These are phyloP conservation scores for Calliopsis andreniformis DNA, from an alignment of 1,140 invertebrate species.

Conservation along the genomic window DNA sequence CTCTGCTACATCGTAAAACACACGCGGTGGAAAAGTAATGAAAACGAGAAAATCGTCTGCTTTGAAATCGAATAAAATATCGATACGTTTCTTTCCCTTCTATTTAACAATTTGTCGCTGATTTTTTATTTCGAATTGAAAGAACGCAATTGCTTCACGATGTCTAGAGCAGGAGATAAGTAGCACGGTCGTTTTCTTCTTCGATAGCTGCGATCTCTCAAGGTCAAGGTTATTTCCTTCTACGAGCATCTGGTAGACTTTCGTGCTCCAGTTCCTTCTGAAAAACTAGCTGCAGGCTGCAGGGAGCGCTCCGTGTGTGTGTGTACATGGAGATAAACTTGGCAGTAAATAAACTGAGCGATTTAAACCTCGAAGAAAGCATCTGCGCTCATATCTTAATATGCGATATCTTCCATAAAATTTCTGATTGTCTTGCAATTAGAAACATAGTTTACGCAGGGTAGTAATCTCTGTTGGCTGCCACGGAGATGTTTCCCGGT, in stretches of 20 bases:
- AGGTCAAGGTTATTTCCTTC: constrained; percentile 49
- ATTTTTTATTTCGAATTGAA: too few species aligned
- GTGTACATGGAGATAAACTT: neutral
- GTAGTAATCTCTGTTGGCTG: constrained; percentile 6
- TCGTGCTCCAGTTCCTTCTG: neutral
- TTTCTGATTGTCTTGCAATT: neutral
- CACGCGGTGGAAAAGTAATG: too few species aligned
- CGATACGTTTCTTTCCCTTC: too few species aligned
- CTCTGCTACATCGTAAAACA: constrained; percentile 12
- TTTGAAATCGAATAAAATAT: too few species aligned
- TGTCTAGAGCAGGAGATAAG: neutral
- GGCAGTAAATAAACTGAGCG: constrained; percentile 7
- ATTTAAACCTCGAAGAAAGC: neutral
- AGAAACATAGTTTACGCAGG: neutral
- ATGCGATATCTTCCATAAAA: neutral
- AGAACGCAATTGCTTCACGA: too few species aligned
- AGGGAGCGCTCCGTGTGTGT: neutral
- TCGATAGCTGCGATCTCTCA: constrained; percentile 24
- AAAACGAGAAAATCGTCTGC: constrained; percentile 1
- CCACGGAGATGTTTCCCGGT: constrained; percentile 22
- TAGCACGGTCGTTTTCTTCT: constrained; percentile 8
- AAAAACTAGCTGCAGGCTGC: neutral
- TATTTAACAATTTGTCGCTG: too few species aligned
- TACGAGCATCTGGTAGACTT: constrained; percentile 23
- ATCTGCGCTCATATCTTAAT: neutral